Evolutionary conservation across 2,888 invertebrate species (phyloP).

Genomic region (Melinopterus prodromus): DNA sequence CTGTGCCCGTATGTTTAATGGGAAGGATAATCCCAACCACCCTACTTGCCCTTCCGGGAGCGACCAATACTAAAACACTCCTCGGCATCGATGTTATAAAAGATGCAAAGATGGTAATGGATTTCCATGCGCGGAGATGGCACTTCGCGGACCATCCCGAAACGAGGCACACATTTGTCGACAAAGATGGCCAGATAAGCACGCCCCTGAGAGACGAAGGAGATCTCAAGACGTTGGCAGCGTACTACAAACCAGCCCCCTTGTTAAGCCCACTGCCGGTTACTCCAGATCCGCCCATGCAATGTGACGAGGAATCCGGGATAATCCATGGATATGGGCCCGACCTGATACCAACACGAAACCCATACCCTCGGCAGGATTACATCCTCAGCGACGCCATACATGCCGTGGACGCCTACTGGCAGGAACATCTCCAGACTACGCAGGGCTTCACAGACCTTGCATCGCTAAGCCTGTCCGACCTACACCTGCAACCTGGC

Average conservation of each 20-base stretch:
- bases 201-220: not conserved
- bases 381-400: too few relatives aligned
- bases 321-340: too few relatives aligned
- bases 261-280: too few relatives aligned
- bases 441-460: too few relatives aligned
- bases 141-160: not conserved
- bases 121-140: not conserved
- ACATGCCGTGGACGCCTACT: too few relatives aligned
- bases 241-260: too few relatives aligned
- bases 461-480: not conserved
- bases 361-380: too few relatives aligned
- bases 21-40: not conserved
- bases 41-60: not conserved
- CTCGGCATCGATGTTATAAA: not conserved
- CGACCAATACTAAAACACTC: not conserved
- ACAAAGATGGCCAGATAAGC: not conserved
- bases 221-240: too few relatives aligned
- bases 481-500: not conserved
- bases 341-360: too few relatives aligned
- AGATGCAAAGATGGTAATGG: not conserved
- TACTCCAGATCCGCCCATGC: too few relatives aligned
- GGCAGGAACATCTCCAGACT: too few relatives aligned
- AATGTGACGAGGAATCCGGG: too few relatives aligned
- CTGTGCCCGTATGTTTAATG: not conserved
- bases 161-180: not conserved